These are phyloP conservation scores for Polylopha cassiicola DNA, from an alignment of 2,888 invertebrate genomes.

Conservation along the genomic window DNA sequence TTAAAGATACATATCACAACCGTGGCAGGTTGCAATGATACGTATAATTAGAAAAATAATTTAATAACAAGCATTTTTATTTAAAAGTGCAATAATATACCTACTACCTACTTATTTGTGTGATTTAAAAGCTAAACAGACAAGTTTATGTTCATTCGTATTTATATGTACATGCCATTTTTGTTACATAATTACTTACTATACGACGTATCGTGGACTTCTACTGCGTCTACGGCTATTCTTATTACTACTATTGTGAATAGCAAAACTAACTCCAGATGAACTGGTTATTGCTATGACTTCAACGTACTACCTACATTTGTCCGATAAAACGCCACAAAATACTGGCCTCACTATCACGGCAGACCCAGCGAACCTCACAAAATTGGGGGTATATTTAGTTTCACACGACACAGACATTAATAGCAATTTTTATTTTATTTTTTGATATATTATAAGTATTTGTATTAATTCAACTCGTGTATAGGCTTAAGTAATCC, in stretches of 20 bases:
- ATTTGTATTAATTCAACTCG: not conserved
- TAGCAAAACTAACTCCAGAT: conserved; percentile 76
- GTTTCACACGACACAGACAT: conserved; percentile 18
- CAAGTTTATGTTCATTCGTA: conserved; percentile 32
- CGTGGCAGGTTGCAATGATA: not conserved
- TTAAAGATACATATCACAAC: conserved; percentile 7
- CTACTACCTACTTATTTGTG: too few relatives aligned
- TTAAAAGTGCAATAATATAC: too few relatives aligned
- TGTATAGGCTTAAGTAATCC: conserved; percentile 10
- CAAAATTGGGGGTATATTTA: conserved; percentile 30
- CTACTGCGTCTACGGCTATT: conserved; percentile 55
- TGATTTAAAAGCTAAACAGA: too few relatives aligned
- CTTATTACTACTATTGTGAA: conserved; percentile 52
- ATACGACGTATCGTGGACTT: conserved; percentile 51
- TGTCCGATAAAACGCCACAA: conserved; percentile 78
- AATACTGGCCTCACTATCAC: conserved; percentile 66
- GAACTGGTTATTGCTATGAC: conserved; percentile 73
- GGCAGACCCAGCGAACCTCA: conserved; percentile 62
- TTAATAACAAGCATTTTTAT: too few relatives aligned
- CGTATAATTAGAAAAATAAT: too few relatives aligned
- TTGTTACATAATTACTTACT: too few relatives aligned
- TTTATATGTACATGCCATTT: conserved; percentile 36
- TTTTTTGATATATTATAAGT: conserved; percentile 6
- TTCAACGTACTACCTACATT: conserved; percentile 55
- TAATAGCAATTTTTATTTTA: conserved; percentile 10